Evolutionary conservation across 2,888 invertebrate genomes (phyloP), one percentile per base, ranked within the genome.

Genomic region (Drosophila algonquin): DNA sequence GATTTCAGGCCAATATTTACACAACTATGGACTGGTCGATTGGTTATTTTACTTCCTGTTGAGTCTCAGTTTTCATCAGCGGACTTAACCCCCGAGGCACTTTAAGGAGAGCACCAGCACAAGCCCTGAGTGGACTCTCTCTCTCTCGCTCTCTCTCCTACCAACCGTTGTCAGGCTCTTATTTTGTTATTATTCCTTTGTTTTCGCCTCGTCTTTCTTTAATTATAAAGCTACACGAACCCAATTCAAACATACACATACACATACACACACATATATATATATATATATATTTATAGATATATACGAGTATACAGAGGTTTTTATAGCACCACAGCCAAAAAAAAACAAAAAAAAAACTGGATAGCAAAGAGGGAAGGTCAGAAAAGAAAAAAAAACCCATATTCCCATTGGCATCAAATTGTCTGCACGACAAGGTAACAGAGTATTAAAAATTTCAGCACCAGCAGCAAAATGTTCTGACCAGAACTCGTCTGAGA

Each of bases 391-490:
- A 21, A 24, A 24, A n/a, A 73, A 73, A 73, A 73, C 68, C 62
- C 71, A 63, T 70, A 75, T 74, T 75, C 77, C 86, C 85, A 75
- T 70, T 80, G 72, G 71, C 83, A 85, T 73, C 78, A 87, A 82
- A 80, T 88, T 77, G 82, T 83, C 81, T 82, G 80, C 77, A 78
- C 52, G 79, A 73, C 70, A 86, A 88, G 82, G 82, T 82, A 82
- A 87, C 86, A 85, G 78, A 77, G 83, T 76, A 88, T 88, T 83
- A 88, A 88, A 80, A 86, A 80, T 86, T 83, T 83, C 87, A 88
- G 76, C 81, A 76, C 79, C 74, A 71, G 62, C 69, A 74, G 30
- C 50, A 24, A 52, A 51, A 32, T 73, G 60, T 67, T 68, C 69
- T 85, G 86, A 85, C 78, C 83, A 71, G 27, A 63, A 50, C 14